Conservation (phyloP, 2,888 invertebrate species). For the Helicoverpa assulta region DNA sequence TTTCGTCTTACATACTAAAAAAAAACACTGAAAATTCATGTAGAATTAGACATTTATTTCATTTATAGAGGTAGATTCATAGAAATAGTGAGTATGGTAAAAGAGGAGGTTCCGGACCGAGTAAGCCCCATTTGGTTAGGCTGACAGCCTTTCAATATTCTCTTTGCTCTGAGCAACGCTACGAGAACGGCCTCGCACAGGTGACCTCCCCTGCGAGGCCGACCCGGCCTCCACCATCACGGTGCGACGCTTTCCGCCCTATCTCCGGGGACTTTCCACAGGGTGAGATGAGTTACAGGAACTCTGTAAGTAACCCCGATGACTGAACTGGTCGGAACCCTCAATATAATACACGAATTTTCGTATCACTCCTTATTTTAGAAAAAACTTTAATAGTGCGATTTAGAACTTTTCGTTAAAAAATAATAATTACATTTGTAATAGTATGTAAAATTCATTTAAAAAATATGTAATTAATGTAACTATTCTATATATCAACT, state of each 20-base stretch:
- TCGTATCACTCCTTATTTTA: conserved; percentile 43
- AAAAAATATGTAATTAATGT: rapidly evolving
- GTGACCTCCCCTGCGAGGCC: conserved; percentile 82
- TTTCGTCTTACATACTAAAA: no score
- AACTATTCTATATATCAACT: background rate
- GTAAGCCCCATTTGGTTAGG: conserved; percentile 90
- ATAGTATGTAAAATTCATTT: rapidly evolving
- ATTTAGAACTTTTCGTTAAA: conserved; percentile 61
- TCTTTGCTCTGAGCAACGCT: conserved; percentile 89
- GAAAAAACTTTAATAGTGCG: conserved; percentile 73
- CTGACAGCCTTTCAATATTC: conserved; percentile 78
- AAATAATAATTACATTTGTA: background rate
- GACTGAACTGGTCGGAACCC: conserved; percentile 86
- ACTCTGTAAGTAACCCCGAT: conserved; percentile 86
- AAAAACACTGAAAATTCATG: background rate
- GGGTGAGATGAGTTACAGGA: conserved; percentile 79
- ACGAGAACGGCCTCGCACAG: conserved; percentile 73
- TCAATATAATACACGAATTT: rapidly evolving
- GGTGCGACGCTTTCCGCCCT: conserved; percentile 87
- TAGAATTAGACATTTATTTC: background rate
- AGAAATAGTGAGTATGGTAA: background rate
- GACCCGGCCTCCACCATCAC: conserved; percentile 77
- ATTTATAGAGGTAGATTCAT: background rate
- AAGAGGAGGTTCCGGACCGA: conserved; percentile 79
- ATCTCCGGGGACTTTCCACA: conserved; percentile 91